A percentile compares a stretch with the other conserved stretches of the same genome.
These are phyloP conservation scores for Heptranchias perlo DNA, from an alignment of 2,113 vertebrate genomes.

Conservation along the genomic window DNA sequence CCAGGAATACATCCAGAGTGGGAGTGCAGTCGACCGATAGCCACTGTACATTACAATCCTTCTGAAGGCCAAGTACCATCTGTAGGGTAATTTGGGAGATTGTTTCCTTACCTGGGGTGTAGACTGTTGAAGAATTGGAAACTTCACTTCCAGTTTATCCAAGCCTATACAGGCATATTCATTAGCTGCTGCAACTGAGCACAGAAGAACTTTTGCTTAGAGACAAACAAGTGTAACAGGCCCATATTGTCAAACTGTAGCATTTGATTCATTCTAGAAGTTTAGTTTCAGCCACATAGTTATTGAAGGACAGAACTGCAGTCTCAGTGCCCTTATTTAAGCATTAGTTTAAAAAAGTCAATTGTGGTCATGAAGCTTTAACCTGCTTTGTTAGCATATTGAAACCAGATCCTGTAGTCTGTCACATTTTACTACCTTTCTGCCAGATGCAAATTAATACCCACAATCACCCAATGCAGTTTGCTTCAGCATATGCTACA, in stretches of 20 bases:
- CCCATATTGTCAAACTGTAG: not conserved
- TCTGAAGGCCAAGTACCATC: not conserved
- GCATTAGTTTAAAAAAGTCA: not conserved
- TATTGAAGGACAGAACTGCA: not conserved
- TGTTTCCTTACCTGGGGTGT: slow-evolving; percentile 70
- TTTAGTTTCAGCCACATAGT: not conserved
- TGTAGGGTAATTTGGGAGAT: not conserved
- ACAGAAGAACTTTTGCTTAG: slow-evolving; percentile 29
- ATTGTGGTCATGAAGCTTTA: not conserved
- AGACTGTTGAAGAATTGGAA: slow-evolving; percentile 81
- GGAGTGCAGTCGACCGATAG: no score
- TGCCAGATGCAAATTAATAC: no score
- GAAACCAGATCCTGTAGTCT: not conserved
- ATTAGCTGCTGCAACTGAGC: slow-evolving; percentile 72
- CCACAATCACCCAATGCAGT: not conserved
- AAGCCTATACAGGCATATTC: slow-evolving; percentile 77
- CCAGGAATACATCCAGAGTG: no score
- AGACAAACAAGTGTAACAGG: not conserved
- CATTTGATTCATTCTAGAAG: not conserved
- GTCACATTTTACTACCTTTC: not conserved
- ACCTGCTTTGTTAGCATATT: not conserved
- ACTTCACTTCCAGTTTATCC: slow-evolving; percentile 75
- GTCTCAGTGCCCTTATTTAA: not conserved
- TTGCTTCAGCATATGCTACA: not conserved
- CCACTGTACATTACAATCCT: not conserved